Base-by-base conservation (phyloP, 2,113 vertebrate genomes). In the Caracal caracal region DNA sequence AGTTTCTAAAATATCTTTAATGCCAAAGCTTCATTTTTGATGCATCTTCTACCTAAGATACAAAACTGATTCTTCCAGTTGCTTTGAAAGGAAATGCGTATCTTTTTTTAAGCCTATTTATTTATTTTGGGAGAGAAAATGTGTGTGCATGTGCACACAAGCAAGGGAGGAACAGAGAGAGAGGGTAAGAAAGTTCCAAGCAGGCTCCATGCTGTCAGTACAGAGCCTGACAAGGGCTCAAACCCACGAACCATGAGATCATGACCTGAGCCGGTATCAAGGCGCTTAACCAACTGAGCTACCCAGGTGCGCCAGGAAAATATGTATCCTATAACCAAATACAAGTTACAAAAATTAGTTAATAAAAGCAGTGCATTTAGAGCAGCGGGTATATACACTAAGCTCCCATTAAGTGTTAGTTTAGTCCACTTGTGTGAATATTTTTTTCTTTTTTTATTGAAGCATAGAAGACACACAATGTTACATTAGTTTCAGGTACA, bases 11-110 rank as follows among this genome's bases (percentile, higher is more conserved):
- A 33, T 83, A 76, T 40, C 28, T 71, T 65, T 40, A 66, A 88
- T 33, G 24, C 16, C 17, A 71, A 92, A 81, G 33, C 22, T 93
- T 94, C n/a, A 63, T 78, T 81, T 95, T 73, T n/a, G 92, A 96
- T 61, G 30, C 82, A 96, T 93, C 30, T 71, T 92, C 61, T 95
- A 20, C 11, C 7, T 30, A 56, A 63, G 11, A 53, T 8, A 68
- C 12, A 61, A 6, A 84, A 49, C 9, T 19, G 24, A 3, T 30
- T 71, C 3, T 12, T 66, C 75, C 59, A 97, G 95, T 90, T 96
- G 61, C 90, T 96, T 98, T 95, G 71, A 71, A 86, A 97, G 96
- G 13, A 78, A 93, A 20, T 56, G 53, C 6, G 0, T 56, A 56
- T 56, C 53, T 56, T 56, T 56, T 56, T 56, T 56, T 56, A 56